phyloP scores from a whole-genome alignment of 2,113 vertebrate species.

The Ia io region DNA sequence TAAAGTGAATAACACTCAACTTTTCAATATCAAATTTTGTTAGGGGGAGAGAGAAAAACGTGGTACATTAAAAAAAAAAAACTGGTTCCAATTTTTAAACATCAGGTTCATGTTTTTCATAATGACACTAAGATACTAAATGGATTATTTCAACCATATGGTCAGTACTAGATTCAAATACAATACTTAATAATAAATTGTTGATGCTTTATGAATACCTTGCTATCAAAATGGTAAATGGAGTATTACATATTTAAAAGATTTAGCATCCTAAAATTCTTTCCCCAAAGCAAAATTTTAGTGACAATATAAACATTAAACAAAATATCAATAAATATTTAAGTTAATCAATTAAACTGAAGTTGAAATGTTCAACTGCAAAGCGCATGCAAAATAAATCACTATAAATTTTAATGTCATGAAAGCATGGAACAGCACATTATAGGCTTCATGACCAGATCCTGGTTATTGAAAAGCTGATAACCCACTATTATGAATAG shows the following conservation, averaged over 20 bases:
- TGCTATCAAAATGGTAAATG: not conserved
- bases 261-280: not conserved
- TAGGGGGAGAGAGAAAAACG: not conserved
- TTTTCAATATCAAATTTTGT: conserved; percentile 9
- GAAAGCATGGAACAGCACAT: not conserved
- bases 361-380: not conserved
- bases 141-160: conserved; percentile 22
- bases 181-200: not conserved
- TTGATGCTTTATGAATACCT: conserved; percentile 35
- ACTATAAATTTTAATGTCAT: conserved; percentile 17
- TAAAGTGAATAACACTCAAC: not conserved
- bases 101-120: not conserved
- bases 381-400: conserved; percentile 4
- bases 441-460: conserved; percentile 5
- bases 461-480: conserved; percentile 14
- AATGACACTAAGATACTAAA: not conserved
- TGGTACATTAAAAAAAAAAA: not conserved
- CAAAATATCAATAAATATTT: conserved; percentile 26
- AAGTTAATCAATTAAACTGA: conserved; percentile 15
- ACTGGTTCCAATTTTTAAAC: not conserved
- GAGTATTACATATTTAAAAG: conserved; percentile 15
- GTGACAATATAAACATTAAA: not conserved
- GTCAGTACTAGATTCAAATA: not conserved
- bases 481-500: not conserved
- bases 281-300: conserved; percentile 5